Evolutionary conservation across 2,888 invertebrate species (phyloP), one percentile per base, ranked within the genome.

Genomic region (Lithophane semibrunnea): DNA sequence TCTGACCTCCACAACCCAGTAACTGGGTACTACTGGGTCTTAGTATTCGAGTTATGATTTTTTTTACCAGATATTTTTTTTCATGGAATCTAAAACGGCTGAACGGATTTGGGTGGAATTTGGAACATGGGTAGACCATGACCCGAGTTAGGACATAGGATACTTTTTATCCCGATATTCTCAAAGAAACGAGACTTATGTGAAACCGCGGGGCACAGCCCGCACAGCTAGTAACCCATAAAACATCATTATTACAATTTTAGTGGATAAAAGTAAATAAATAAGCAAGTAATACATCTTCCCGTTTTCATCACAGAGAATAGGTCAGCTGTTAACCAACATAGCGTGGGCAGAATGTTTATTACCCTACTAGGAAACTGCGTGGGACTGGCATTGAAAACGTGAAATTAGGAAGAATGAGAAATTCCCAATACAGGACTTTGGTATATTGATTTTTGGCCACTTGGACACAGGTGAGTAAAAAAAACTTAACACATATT

Each of bases 341-440:
- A 65, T 10, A 0, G 29, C 9, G 82, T 80, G 77, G 80, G 72
- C 8, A 24, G 47, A 12, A 16, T 56, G 60, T 82, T 72, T 82
- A 77, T 61, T 77, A 24, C 49, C 8, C 44, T 7, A 65, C 60
- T 54, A 63, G 8, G 60, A 56, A 82, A 72, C 9, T 69, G 77
- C 60, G 68, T 65, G 49, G 63, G 81, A 21, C 64, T 13, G 47
- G 29, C 29, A 77, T 72, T 72, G 21, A 64, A 72, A 54, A 18
- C 63, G 58, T 61, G 16, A 49, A 68, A 68, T 77, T 68, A 49
- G 16, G 37, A 47, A 67, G 12, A 67, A 56, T 12, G 2, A 65
- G 8, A 16, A 37, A 49, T 7, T 42, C 10, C 18, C 18, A n/a
- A 29, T 21, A 71, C 7, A 52, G 12, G 7, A 49, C 10, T n/a